phyloP scores from a whole-genome alignment of 2,888 invertebrate species.

The Xylocampa areola region DNA sequence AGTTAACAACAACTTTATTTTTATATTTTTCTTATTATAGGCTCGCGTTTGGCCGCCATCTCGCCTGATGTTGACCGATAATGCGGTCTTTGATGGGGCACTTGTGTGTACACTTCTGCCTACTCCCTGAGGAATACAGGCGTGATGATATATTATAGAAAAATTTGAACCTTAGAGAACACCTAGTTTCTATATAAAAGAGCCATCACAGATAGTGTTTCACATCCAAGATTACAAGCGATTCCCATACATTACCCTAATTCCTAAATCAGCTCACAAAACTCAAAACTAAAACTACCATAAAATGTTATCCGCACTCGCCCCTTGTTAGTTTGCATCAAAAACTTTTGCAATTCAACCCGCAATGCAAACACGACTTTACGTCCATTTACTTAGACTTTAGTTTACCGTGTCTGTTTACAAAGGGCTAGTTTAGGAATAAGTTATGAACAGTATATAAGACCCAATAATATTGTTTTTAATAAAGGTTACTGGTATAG shows the following conservation, averaged over 20 bases:
- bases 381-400: constrained; percentile 48
- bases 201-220: too few species aligned
- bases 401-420: constrained; percentile 52
- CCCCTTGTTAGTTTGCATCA: constrained; percentile 50
- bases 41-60: too few species aligned
- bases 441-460: constrained; percentile 50
- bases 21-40: too few species aligned
- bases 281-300: constrained; percentile 45
- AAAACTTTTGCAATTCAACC: constrained; percentile 53
- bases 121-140: too few species aligned
- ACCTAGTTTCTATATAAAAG: too few species aligned
- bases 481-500: constrained; percentile 37
- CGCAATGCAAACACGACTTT: constrained; percentile 36
- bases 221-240: constrained; percentile 30
- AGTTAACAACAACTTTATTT: too few species aligned
- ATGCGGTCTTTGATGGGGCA: too few species aligned
- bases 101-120: too few species aligned
- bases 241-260: constrained; percentile 23
- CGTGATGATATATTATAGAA: too few species aligned
- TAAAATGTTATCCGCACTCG: constrained; percentile 39
- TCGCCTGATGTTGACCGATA: too few species aligned
- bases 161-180: too few species aligned
- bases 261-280: constrained; percentile 44
- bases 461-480: constrained; percentile 50
- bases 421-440: constrained; percentile 43